phyloP scores from a whole-genome alignment of 2,797 vertebrate species.

The Centroberyx gerrardi region DNA sequence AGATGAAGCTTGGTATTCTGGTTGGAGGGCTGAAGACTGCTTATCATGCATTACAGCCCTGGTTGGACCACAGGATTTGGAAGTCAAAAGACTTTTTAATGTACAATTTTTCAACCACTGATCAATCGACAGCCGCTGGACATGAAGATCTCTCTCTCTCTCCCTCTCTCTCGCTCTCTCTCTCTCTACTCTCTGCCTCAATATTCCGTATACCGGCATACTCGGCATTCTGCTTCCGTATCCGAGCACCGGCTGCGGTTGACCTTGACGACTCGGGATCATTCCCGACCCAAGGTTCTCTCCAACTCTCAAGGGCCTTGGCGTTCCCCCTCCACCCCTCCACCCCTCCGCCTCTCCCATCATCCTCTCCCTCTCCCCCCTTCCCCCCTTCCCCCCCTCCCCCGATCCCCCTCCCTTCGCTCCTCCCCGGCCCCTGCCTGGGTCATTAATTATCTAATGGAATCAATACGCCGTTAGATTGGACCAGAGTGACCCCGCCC shows the following conservation, averaged over 20 bases:
- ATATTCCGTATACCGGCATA: slow-evolving; percentile 73
- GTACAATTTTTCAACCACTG: slow-evolving; percentile 85
- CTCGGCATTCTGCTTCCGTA: slow-evolving; percentile 77
- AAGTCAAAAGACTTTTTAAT: slow-evolving; percentile 87
- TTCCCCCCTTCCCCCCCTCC: slow-evolving; percentile 5
- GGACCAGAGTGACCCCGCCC: slow-evolving; percentile 84
- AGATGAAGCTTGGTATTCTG: slow-evolving; percentile 84
- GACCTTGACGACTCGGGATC: slow-evolving; percentile 86
- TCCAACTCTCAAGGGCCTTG: slow-evolving; percentile 81
- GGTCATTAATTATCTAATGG: slow-evolving; percentile 90
- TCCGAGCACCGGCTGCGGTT: slow-evolving; percentile 70
- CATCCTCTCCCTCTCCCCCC: slow-evolving; percentile 31
- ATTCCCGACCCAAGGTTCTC: slow-evolving; percentile 85
- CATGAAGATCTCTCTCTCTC: slow-evolving; percentile 70
- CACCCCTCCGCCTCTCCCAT: slow-evolving; percentile 41
- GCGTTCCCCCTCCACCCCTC: slow-evolving; percentile 46
- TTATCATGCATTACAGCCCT: slow-evolving; percentile 86
- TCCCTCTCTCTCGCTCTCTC: slow-evolving; percentile 39
- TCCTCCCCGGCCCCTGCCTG: slow-evolving; percentile 78
- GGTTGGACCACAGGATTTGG: slow-evolving; percentile 85
- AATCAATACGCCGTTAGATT: slow-evolving; percentile 88
- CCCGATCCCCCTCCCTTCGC: slow-evolving; percentile 55
- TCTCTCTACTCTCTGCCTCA: not conserved
- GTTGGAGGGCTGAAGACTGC: slow-evolving; percentile 83
- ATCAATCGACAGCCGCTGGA: slow-evolving; percentile 86